These are phyloP conservation scores for Hippocampus zosterae DNA, from an alignment of 2,113 vertebrate species.

Conservation along the genomic window DNA sequence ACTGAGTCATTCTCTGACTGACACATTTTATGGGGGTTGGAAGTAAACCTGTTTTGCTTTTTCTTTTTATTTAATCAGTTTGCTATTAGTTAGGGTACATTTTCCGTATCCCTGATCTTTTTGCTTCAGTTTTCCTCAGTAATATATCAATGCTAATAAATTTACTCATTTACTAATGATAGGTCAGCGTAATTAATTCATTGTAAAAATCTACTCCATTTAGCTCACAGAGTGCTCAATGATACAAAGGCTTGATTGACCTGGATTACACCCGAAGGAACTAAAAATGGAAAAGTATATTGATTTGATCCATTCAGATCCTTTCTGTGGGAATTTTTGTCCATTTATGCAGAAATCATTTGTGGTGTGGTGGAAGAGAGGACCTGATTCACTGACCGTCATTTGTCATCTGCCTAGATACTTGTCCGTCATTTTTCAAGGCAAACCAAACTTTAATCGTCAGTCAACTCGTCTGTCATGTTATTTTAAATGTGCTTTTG, in stretches of 20 bases:
- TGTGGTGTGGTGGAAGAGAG: not conserved
- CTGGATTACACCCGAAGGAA: not conserved
- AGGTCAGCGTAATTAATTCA: constrained; percentile 18
- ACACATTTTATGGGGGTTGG: constrained; percentile 19
- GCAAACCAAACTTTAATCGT: too few species aligned
- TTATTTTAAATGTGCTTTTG: too few species aligned
- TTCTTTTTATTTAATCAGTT: not conserved
- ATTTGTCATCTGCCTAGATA: too few species aligned
- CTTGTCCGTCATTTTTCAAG: too few species aligned
- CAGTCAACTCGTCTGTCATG: too few species aligned
- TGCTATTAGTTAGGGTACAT: not conserved
- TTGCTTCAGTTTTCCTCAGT: not conserved
- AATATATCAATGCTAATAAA: not conserved
- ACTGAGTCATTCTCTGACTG: constrained; percentile 12
- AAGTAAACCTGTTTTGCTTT: not conserved
- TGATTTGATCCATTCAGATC: not conserved
- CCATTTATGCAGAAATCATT: not conserved
- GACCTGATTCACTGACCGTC: not conserved
- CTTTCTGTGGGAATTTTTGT: not conserved
- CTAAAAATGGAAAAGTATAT: not conserved
- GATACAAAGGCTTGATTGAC: not conserved
- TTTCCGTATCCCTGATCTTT: not conserved
- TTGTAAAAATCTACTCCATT: not conserved
- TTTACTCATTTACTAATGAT: not conserved
- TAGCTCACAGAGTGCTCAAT: not conserved